Base-by-base conservation (phyloP, 2,113 vertebrate species). In the Turnix velox region DNA sequence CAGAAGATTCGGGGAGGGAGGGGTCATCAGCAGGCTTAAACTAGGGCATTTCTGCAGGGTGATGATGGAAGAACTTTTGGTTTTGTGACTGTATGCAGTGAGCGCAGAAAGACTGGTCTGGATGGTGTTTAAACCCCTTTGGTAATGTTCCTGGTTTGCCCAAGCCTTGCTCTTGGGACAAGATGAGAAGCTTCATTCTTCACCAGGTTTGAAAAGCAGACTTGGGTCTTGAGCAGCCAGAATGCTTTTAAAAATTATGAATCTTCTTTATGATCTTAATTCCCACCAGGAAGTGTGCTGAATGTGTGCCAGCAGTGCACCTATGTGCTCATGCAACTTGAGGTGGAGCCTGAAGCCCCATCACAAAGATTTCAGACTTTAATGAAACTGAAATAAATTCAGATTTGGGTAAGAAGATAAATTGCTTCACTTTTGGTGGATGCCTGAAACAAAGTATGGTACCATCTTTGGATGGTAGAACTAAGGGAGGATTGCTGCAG, bases 401-500 rank as follows among this genome's bases (percentile, higher is more conserved):
- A 2, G 58, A 54, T 55, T 82, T 94, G 46, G 72, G 33, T 57
- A 61, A 79, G 74, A 75, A 51, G 62, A 72, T 30, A 67, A 79
- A 79, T 20, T 3, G 2, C 76, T 87, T 79, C 37, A 30, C 4
- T 49, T 91, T 92, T 24, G 23, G 11, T 40, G 58, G 48, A 20
- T 12, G 27, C 54, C 25, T 71, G 59, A 78, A 78, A 69, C 35
- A 30, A 35, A 63, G 48, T n/a, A n/a, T n/a, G n/a, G n/a, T n/a
- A n/a, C n/a, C 40, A 43, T 25, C 46, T 77, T 88, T 84, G 39
- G 31, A 40, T 67, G 49, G 42, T 71, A 35, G n/a, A 58, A 37
- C 42, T 51, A 25, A 8, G 25, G 17, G 52, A 40, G 23, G 7
- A 24, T 63, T 42, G 12, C 31, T 33, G 3, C 0, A 0, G 49